Conservation (phyloP, 2,797 vertebrate genomes). For the Muraenolepis orangiensis region DNA sequence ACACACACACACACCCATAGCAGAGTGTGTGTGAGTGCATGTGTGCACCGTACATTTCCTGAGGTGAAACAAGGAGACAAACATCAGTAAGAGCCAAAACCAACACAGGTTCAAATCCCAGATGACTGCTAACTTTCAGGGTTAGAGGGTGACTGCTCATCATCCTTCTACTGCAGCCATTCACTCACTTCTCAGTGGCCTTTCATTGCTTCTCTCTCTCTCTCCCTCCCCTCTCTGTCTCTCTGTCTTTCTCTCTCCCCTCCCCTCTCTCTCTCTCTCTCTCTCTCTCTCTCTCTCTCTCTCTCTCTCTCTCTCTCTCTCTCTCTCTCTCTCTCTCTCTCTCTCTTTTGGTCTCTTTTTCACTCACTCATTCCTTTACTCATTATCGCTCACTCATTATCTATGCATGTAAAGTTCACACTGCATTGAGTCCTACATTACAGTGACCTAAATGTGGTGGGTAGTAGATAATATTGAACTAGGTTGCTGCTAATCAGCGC, state of each 20-base stretch:
- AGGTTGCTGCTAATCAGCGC: constrained; percentile 68
- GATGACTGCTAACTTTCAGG: background rate
- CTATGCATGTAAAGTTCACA: background rate
- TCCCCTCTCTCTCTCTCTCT: background rate
- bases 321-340: background rate
- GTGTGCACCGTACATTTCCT: background rate
- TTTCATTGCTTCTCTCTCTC: background rate
- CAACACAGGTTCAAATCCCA: too few species aligned
- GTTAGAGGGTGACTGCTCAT: background rate
- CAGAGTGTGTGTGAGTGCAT: background rate
- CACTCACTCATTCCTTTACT: background rate
- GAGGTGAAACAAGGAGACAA: too few species aligned
- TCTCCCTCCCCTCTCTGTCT: background rate
- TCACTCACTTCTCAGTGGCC: background rate
- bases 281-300: constrained; percentile 1
- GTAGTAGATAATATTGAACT: constrained; percentile 66
- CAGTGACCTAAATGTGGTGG: constrained; percentile 68
- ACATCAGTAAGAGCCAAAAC: too few species aligned
- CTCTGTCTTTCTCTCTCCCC: background rate
- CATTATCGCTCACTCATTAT: constrained; percentile 15
- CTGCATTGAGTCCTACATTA: constrained; percentile 54
- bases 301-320: background rate
- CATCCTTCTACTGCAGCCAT: background rate
- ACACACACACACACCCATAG: too few species aligned
- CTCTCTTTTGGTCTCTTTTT: too few species aligned